Evolutionary conservation across 2,113 vertebrate species (phyloP), one percentile per base, ranked within the genome.

Genomic region (Eulemur rufifrons): DNA sequence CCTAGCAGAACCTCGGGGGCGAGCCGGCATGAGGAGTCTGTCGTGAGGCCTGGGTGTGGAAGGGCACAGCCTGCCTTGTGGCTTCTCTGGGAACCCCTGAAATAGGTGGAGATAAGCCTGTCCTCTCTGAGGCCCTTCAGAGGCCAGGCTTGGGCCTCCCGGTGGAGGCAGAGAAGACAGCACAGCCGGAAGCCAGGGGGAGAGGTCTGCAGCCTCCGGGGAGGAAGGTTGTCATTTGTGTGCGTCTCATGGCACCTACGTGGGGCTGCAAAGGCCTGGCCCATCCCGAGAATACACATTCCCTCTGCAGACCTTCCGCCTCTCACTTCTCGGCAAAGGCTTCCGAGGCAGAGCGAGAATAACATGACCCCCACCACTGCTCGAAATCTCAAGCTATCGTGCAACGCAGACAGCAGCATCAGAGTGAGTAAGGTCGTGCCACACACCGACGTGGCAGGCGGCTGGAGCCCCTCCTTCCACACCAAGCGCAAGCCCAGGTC

Each of bases 401-500:
- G 37, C 50, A 47, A 54, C 11, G 39, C 78, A 89, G 50, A 63
- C 4, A 0, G 17, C 59, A 63, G 71, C 34, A 42, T 13, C 5
- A 11, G 50, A 32, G 18, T 74, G 10, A 66, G 59, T 20, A 11
- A 52, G 42, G 47, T 15, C 12, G 0, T 6, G 15, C 8, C 4
- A 7, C 15, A 14, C 6, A 21, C 17, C 10, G 15, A 50, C 45
- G 21, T 7, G 4, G 8, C 39, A 34, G 34, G 29, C 0, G 3
- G 3, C 0, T 2, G 29, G 27, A 64, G 25, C 21, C 52, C 64
- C 29, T 80, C 27, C 54, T 45, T 81, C 88, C 77, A 80, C 29
- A 56, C 17, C 15, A 27, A 18, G 76, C 9, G 39, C 39, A 6
- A 45, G 80, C 42, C 10, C 42, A n/a, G 0, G 0, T 8, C 4